phyloP scores from a whole-genome alignment of 1,140 invertebrate species.

The Scaptodrosophila lebanonensis region DNA sequence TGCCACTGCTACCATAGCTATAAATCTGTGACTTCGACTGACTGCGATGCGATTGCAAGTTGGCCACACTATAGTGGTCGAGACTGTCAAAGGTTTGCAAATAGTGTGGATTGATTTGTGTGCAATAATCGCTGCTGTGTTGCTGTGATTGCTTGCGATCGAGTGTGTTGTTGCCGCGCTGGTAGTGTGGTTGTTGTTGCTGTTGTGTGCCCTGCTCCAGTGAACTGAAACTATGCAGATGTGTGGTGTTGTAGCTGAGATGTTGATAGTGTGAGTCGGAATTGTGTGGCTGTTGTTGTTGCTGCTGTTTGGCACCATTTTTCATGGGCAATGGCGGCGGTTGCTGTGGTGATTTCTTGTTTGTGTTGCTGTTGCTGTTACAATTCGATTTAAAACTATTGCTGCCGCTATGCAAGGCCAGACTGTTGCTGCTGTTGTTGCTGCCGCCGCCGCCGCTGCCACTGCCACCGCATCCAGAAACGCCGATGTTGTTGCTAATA shows the following conservation, averaged over 20 bases:
- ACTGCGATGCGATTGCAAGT: slow-evolving; percentile 63
- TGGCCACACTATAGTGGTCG: slow-evolving; percentile 67
- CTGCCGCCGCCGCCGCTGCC: slow-evolving; percentile 33
- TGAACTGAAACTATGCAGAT: slow-evolving; percentile 38
- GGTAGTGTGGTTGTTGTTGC: slow-evolving; percentile 18
- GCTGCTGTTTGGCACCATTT: slow-evolving; percentile 51
- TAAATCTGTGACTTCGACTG: slow-evolving; percentile 74
- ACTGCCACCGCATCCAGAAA: too few species aligned
- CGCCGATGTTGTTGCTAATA: slow-evolving; percentile 37
- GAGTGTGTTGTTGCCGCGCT: slow-evolving; percentile 54
- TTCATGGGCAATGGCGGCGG: slow-evolving; percentile 65
- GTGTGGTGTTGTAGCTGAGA: slow-evolving; percentile 53
- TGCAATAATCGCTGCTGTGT: slow-evolving; percentile 50
- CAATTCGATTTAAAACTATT: slow-evolving; percentile 64
- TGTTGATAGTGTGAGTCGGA: slow-evolving; percentile 65
- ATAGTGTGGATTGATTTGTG: slow-evolving; percentile 72
- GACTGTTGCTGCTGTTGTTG: slow-evolving; percentile 51
- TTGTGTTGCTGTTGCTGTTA: slow-evolving; percentile 34
- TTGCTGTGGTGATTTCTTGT: slow-evolving; percentile 50
- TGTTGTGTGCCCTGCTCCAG: slow-evolving; percentile 27
- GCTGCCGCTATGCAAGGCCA: slow-evolving; percentile 54
- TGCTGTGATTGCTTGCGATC: slow-evolving; percentile 48
- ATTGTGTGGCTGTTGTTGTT: slow-evolving; percentile 24
- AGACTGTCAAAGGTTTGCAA: slow-evolving; percentile 70
- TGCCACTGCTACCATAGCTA: slow-evolving; percentile 66